Evolutionary conservation across 2,113 vertebrate species (phyloP).

Genomic region (Anarrhichthys ocellatus): DNA sequence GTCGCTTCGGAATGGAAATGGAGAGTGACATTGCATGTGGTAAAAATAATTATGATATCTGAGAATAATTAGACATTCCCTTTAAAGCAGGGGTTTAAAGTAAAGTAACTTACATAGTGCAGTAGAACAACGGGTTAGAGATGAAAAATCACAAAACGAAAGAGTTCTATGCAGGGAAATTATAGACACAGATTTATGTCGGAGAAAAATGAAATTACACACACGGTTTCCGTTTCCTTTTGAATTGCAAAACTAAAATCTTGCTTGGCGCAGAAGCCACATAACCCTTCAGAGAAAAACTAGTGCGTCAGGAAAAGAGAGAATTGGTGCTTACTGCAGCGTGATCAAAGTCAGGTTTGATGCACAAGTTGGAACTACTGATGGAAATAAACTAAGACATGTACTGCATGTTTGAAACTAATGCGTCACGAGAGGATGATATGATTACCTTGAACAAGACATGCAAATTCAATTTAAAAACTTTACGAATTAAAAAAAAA

Average conservation of each 20-base stretch:
- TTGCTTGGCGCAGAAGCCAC: constrained; percentile 40
- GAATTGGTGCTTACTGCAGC: constrained; percentile 15
- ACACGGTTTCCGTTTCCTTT: constrained; percentile 31
- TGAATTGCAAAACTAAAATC: constrained; percentile 40
- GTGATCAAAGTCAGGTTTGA: not conserved
- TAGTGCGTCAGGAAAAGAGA: constrained; percentile 20
- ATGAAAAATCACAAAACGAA: not conserved
- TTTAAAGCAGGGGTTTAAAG: not conserved
- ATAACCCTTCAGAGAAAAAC: constrained; percentile 32
- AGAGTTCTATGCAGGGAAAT: constrained; percentile 16
- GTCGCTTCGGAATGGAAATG: not conserved
- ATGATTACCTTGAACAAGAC: not conserved
- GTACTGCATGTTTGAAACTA: not conserved
- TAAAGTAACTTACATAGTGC: not conserved
- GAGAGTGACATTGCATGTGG: not conserved
- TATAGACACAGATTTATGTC: not conserved
- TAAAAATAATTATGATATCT: not conserved
- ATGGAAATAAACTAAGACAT: not conserved
- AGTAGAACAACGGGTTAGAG: constrained; percentile 1
- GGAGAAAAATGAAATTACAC: constrained; percentile 20
- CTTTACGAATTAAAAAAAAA: too few relatives aligned
- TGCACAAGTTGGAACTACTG: not conserved
- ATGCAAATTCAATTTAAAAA: not conserved
- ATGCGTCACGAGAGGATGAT: not conserved
- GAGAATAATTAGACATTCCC: not conserved